These are phyloP conservation scores for Struthidea cinerea DNA, from an alignment of 2,113 vertebrate species.

Conservation along the genomic window DNA sequence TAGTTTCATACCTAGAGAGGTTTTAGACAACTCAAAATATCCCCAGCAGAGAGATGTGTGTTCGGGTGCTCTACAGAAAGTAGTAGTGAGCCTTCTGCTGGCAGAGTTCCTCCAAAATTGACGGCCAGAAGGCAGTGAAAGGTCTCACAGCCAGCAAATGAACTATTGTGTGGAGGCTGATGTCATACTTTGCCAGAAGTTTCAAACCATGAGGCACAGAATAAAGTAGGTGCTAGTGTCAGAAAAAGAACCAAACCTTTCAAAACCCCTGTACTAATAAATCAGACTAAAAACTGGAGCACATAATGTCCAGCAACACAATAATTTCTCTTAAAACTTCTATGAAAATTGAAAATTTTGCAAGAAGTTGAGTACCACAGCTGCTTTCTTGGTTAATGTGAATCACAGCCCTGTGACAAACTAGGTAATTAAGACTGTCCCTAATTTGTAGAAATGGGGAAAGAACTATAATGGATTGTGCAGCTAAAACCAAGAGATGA, in stretches of 20 bases:
- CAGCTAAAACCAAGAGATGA: neutral
- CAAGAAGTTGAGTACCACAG: neutral
- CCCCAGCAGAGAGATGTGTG: neutral
- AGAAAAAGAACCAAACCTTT: neutral
- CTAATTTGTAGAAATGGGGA: neutral
- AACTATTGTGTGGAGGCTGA: rapidly evolving
- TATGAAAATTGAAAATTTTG: neutral
- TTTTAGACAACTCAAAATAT: neutral
- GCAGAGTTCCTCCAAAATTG: neutral
- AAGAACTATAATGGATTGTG: neutral
- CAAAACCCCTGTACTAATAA: neutral
- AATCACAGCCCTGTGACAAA: neutral
- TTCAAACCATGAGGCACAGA: neutral
- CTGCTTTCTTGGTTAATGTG: neutral
- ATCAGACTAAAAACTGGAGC: neutral
- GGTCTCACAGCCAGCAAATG: neutral
- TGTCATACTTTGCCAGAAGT: neutral
- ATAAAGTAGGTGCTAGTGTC: neutral
- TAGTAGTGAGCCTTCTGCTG: neutral
- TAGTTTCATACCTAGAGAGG: neutral
- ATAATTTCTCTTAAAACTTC: neutral
- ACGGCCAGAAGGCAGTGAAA: neutral
- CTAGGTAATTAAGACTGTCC: neutral
- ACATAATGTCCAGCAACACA: neutral
- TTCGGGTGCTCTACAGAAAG: neutral